Evolutionary conservation across 2,888 invertebrate species (phyloP), one percentile per base, ranked within the genome.

Genomic region (Laspeyria flexula): DNA sequence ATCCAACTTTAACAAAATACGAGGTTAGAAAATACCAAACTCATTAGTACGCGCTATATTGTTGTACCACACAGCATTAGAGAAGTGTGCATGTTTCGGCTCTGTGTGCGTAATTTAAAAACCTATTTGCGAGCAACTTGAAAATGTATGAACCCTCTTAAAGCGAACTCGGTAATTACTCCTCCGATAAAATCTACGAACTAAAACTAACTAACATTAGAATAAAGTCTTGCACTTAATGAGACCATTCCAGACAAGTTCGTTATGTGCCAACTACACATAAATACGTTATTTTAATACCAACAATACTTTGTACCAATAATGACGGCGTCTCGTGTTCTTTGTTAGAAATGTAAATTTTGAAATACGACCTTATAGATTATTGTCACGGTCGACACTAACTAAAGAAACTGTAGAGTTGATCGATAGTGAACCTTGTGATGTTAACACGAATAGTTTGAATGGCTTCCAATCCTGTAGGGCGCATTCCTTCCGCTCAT

Each of bases 181-280:
- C 52, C 37, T 43, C 29, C 65, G 73, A 76, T 79, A 75, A 71
- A 69, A 73, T 73, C 70, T 34, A n/a, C n/a, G n/a, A n/a, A n/a
- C n/a, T n/a, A n/a, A n/a, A 44, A 16, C 50, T 44, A 49, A 46
- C 51, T n/a, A 57, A 61, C 71, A 65, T 76, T 79, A 75, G 77
- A 73, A 77, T 85, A 81, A 84, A 83, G 64, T 75, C 63, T 44
- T 68, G 67, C 60, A 71, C 49, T 75, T 82, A 79, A 83, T 72
- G 75, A 69, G 50, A 62, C 45, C 48, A 63, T 75, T 77, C 68
- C 73, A 68, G 33, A 39, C 58, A 52, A 55, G 68, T 67, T 65
- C 64, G 73, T 73, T 75, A 75, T 72, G 75, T 59, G 55, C 46
- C 38, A 27, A 43, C 61, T 44, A 53, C 46, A 47, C 55, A 42